phyloP scores from a whole-genome alignment of 2,888 invertebrate species.

The Vannuccia rotundouncinata region DNA sequence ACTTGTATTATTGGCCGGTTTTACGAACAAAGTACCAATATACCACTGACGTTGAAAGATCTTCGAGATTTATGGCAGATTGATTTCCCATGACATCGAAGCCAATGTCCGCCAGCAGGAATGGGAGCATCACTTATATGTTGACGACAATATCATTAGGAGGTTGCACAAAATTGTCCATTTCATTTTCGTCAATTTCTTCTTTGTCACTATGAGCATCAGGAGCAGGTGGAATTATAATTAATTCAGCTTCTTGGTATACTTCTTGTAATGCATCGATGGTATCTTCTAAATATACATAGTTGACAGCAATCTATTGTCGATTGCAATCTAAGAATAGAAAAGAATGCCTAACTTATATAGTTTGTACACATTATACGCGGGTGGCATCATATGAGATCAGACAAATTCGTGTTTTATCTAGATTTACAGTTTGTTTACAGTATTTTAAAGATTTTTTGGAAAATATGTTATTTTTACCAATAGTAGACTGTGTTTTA shows the following conservation, averaged over 20 bases:
- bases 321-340: neutral
- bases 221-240: conserved; percentile 3
- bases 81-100: conserved; percentile 7
- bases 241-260: conserved; percentile 10
- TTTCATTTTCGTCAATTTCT: neutral
- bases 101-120: neutral
- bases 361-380: neutral
- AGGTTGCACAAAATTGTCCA: conserved; percentile 7
- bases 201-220: neutral
- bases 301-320: neutral
- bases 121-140: neutral
- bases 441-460: neutral
- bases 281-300: neutral
- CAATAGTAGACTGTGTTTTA: neutral
- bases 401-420: neutral
- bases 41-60: neutral
- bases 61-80: neutral
- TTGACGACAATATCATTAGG: conserved; percentile 5
- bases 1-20: no score
- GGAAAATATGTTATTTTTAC: neutral
- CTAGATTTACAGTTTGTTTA: neutral
- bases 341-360: neutral
- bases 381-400: neutral
- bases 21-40: no score
- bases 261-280: conserved; percentile 15